Evolutionary conservation across 2,797 vertebrate genomes (phyloP).

Genomic region (Clarias laeviceps): DNA sequence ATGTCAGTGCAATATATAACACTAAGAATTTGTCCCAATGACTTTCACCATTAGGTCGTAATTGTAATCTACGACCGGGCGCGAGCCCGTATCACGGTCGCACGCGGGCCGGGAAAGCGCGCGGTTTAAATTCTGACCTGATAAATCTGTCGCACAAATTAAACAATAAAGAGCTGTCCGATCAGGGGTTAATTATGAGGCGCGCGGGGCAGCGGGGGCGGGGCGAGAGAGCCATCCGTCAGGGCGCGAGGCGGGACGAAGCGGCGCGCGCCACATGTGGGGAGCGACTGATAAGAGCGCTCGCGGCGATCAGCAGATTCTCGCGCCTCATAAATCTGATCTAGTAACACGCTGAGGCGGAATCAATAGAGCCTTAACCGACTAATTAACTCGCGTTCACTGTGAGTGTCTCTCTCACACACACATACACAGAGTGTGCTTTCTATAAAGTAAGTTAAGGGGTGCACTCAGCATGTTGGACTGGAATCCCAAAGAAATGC

Average conservation of each 20-base stretch:
- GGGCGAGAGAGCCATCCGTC: constrained; percentile 85
- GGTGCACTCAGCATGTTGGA: neutral
- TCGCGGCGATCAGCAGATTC: constrained; percentile 98
- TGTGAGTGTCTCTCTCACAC: neutral
- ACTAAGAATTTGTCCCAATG: constrained; percentile 74
- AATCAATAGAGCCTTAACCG: constrained; percentile 56
- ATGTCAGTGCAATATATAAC: constrained; percentile 72
- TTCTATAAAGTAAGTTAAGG: constrained; percentile 6
- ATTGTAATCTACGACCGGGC: constrained; percentile 84
- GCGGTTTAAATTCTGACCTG: constrained; percentile 62
- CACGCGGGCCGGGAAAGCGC: neutral
- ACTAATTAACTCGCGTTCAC: constrained; percentile 18
- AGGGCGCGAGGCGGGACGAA: constrained; percentile 84
- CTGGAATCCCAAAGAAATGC: neutral
- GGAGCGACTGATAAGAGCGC: constrained; percentile 89
- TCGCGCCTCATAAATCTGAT: constrained; percentile 79
- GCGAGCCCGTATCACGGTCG: neutral
- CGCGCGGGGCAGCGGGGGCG: constrained; percentile 84
- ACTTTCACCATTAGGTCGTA: constrained; percentile 80
- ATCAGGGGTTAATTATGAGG: constrained; percentile 99
- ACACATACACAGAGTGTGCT: neutral
- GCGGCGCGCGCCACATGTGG: constrained; percentile 89
- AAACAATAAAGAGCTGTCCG: constrained; percentile 99
- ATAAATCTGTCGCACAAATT: constrained; percentile 99
- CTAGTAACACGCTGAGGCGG: constrained; percentile 83